These are phyloP conservation scores for Cryptoprocta ferox DNA, from an alignment of 2,797 vertebrate species.

Conservation along the genomic window DNA sequence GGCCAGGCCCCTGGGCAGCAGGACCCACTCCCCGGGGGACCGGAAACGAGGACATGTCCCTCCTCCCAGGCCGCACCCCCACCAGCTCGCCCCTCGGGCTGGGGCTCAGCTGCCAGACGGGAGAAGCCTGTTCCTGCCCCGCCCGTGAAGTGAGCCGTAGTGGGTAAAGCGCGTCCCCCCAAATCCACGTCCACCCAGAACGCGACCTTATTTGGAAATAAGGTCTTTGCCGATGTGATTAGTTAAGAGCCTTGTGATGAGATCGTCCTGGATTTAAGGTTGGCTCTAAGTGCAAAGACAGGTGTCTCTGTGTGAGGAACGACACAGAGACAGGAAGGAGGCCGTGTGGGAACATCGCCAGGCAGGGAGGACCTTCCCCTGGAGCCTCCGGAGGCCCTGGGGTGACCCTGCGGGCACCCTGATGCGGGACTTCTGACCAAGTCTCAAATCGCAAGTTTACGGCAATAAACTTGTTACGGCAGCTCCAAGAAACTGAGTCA, in stretches of 20 bases:
- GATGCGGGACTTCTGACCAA: too few species aligned
- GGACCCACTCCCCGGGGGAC: not conserved
- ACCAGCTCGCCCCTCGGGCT: not conserved
- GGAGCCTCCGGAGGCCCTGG: not conserved
- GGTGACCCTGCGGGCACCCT: not conserved
- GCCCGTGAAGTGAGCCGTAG: not conserved
- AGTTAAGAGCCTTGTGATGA: not conserved
- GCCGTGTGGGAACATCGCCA: not conserved
- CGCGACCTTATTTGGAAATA: not conserved
- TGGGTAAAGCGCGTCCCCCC: not conserved
- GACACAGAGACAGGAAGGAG: not conserved
- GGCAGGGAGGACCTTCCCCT: not conserved
- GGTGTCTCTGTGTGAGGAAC: not conserved
- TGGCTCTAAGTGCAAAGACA: not conserved
- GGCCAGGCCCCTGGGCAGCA: not conserved
- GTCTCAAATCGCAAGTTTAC: too few species aligned
- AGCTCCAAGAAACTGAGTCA: not conserved
- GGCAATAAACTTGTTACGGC: not conserved
- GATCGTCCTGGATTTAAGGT: not conserved
- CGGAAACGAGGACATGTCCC: not conserved
- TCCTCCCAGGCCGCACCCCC: fast-evolving
- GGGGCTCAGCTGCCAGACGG: not conserved
- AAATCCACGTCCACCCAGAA: not conserved
- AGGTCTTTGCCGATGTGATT: not conserved
- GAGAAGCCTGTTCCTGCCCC: not conserved